phyloP scores from a whole-genome alignment of 2,888 invertebrate genomes.

The Parnassius orleans region DNA sequence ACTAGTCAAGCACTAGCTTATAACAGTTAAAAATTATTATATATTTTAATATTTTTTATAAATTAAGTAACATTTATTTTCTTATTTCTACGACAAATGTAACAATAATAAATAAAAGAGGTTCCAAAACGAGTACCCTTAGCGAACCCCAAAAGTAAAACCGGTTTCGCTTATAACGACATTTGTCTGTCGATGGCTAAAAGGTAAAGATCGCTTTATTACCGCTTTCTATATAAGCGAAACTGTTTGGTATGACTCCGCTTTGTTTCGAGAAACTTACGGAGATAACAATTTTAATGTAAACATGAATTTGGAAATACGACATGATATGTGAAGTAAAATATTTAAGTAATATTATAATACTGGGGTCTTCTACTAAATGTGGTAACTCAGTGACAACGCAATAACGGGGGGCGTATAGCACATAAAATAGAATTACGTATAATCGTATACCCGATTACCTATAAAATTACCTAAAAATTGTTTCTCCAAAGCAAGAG shows the following conservation, averaged over 20 bases:
- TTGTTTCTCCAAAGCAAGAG: too few relatives aligned
- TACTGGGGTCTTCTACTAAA: too few relatives aligned
- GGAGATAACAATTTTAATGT: conserved; percentile 21
- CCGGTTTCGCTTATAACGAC: conserved; percentile 19
- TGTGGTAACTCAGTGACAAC: too few relatives aligned
- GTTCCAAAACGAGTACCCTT: background rate
- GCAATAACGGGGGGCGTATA: too few relatives aligned
- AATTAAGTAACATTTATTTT: too few relatives aligned
- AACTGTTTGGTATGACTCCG: conserved; percentile 27
- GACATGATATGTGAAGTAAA: conserved; percentile 2
- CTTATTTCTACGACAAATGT: background rate
- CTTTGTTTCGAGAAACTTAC: conserved; percentile 27
- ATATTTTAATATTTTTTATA: too few relatives aligned
- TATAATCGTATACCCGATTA: too few relatives aligned
- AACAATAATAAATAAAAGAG: conserved; percentile 1
- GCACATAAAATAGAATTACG: too few relatives aligned
- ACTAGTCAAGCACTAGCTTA: too few relatives aligned
- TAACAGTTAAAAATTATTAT: too few relatives aligned
- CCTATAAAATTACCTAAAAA: too few relatives aligned
- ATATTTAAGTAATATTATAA: background rate
- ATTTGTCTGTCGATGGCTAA: conserved; percentile 27
- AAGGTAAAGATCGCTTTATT: conserved; percentile 30
- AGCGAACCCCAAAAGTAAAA: conserved; percentile 20
- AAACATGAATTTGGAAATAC: conserved; percentile 22
- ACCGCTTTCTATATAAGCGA: conserved; percentile 34